These are phyloP conservation scores for Takifugu rubripes DNA, from an alignment of 2,797 vertebrate species.

Conservation along the genomic window DNA sequence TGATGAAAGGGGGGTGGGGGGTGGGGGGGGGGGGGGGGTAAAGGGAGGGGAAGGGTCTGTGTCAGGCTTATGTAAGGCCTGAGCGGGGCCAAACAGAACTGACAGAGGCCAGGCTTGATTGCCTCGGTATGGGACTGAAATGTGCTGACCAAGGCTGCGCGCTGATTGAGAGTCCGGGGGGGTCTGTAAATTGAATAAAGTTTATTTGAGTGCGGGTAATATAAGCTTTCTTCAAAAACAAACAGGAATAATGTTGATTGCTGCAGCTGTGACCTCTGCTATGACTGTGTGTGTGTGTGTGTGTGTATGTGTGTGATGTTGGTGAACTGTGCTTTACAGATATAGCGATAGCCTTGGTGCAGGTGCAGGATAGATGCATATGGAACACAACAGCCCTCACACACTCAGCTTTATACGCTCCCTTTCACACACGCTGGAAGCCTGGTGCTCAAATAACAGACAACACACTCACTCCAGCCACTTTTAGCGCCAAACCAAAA, in stretches of 20 bases:
- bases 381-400: slow-evolving; percentile 35
- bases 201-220: slow-evolving; percentile 64
- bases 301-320: background rate
- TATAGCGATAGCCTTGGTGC: slow-evolving; percentile 36
- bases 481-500: slow-evolving; percentile 56
- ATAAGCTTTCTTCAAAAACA: slow-evolving; percentile 66
- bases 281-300: slow-evolving; percentile 23
- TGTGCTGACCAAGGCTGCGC: slow-evolving; percentile 57
- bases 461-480: slow-evolving; percentile 51
- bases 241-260: slow-evolving; percentile 66
- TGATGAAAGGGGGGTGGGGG: slow-evolving; percentile 38
- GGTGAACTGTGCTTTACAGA: slow-evolving; percentile 26
- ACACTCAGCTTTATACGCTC: slow-evolving; percentile 2
- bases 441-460: slow-evolving; percentile 49
- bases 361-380: slow-evolving; percentile 59
- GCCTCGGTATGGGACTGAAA: slow-evolving; percentile 58
- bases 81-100: slow-evolving; percentile 52
- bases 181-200: slow-evolving; percentile 32
- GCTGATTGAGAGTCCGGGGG: slow-evolving; percentile 43
- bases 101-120: slow-evolving; percentile 55
- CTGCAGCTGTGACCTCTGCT: slow-evolving; percentile 66
- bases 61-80: slow-evolving; percentile 54
- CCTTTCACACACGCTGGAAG: slow-evolving; percentile 32
- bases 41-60: background rate
- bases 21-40: too few species aligned